phyloP scores from a whole-genome alignment of 2,113 vertebrate genomes.

The Eublepharis macularius region DNA sequence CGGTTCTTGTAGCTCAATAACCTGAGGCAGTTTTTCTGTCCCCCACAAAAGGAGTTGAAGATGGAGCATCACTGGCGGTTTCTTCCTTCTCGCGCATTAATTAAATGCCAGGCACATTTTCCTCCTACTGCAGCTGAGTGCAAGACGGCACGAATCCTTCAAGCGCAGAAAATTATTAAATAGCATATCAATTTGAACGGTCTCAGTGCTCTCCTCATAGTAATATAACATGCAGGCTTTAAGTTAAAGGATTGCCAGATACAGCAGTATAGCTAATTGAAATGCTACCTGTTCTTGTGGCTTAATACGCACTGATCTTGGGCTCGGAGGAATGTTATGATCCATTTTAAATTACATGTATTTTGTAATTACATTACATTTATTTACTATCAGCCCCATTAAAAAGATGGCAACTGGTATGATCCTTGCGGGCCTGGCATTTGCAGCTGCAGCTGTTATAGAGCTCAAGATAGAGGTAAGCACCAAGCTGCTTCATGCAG shows the following conservation, averaged over 20 bases:
- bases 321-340: constrained; percentile 32
- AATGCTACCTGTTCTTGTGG: constrained; percentile 40
- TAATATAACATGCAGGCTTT: constrained; percentile 50
- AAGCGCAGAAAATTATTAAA: constrained; percentile 50
- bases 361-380: constrained; percentile 46
- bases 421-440: constrained; percentile 90
- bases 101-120: constrained; percentile 48
- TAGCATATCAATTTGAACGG: constrained; percentile 52
- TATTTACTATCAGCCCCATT: constrained; percentile 80
- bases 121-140: constrained; percentile 34
- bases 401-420: constrained; percentile 92
- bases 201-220: constrained; percentile 35
- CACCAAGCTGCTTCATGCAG: constrained; percentile 1
- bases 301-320: constrained; percentile 48
- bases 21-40: constrained; percentile 38
- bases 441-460: constrained; percentile 86
- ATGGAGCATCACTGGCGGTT: constrained; percentile 10
- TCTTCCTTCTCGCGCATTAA: constrained; percentile 48
- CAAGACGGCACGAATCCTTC: constrained; percentile 47
- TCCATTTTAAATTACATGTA: constrained; percentile 21
- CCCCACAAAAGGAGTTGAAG: constrained; percentile 52
- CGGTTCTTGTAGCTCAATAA: constrained; percentile 42
- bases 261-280: constrained; percentile 43
- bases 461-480: constrained; percentile 91
- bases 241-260: constrained; percentile 49